Base-by-base conservation (phyloP, 1,140 invertebrate genomes). In the Zaprionus kolodkinae region DNA sequence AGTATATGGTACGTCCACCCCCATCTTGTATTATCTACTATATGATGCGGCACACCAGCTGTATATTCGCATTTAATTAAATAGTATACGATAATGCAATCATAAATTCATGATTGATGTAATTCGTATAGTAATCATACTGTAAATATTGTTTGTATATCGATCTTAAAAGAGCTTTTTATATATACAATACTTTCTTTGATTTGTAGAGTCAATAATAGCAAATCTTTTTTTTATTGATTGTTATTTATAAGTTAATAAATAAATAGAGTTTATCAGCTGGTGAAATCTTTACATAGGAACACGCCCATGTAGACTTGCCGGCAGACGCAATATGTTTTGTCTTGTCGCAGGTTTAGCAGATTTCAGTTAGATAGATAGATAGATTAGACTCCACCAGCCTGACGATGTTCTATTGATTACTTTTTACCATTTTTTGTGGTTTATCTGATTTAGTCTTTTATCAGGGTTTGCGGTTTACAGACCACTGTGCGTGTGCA, bases 401-500 rank as follows among this genome's bases (percentile, higher is more conserved):
- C 11, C n/a, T 17, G 11, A 12, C 17, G 9, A 15, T 64, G 52
- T 15, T 64, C 48, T 65, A 72, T 72, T 45, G 62, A 59, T 72
- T 72, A 66, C 64, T 57, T 50, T 36, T 21, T 11, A 25, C 13
- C 7, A 15, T 27, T 59, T 59, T 36, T 43, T 7, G 17, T 10
- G 17, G 45, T 3, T 50, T 50, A 50, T 25, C 45, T 25, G 45
- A 50, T 55, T 57, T n/a, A 30, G 38, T 66, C 12, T 45, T 54
- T 27, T 38, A 38, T 48, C 30, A 38, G 35, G 27, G n/a, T 12
- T 43, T 43, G 15, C 1, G 12, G 36, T 17, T 27, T 12, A 10
- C n/a, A 35, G 35, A 30, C 43, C 55, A 72, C 76, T 30, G 61
- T 76, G 73, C 68, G 61, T 67, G 76, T 84, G 72, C 40, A 54